Evolutionary conservation across 2,888 invertebrate species (phyloP), one percentile per base, ranked within the genome.

Genomic region (Leptopilina syphax): DNA sequence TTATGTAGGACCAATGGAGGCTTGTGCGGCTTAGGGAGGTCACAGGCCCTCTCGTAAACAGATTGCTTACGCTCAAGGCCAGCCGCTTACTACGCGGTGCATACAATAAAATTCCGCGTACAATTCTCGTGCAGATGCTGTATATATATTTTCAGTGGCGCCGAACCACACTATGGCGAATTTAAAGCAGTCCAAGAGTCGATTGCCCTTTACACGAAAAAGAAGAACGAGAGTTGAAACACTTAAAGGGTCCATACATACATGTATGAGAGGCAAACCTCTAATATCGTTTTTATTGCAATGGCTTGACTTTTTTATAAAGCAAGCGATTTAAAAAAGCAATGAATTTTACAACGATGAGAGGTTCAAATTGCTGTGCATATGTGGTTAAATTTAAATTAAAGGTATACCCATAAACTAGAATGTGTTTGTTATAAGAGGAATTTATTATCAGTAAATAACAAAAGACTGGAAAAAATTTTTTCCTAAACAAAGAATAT

Each of bases 41-140:
- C 89, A 86, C 86, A 84, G 88, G 85, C 87, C 88, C 86, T 88
- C 87, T 86, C 87, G 88, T 90, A 89, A 90, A 90, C 89, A 90
- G 88, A 89, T 89, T 88, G 88, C 88, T 89, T 90, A 90, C 89
- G 87, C 87, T 88, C 89, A 88, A 89, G 90, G 89, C 87, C 89
- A 89, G 81, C 81, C 80, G 82, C 83, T 84, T 87, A 86, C 85
- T 89, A 87, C 83, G 84, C 85, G 82, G 78, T 83, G 85, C 83
- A 83, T 80, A 83, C 83, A 83, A 83, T 77, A 80, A 81, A 77
- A 83, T 81, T 80, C 82, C 77, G 82, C 83, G 82, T 81, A 73
- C 73, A 34, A 73, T 80, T 82, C 82, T 83, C 77, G 66, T 79
- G 77, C 76, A 79, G 81, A 77, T 80, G 79, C 83, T 82, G 79